These are phyloP conservation scores for Tinamus major DNA, from an alignment of 2,797 vertebrate genomes.

Conservation along the genomic window DNA sequence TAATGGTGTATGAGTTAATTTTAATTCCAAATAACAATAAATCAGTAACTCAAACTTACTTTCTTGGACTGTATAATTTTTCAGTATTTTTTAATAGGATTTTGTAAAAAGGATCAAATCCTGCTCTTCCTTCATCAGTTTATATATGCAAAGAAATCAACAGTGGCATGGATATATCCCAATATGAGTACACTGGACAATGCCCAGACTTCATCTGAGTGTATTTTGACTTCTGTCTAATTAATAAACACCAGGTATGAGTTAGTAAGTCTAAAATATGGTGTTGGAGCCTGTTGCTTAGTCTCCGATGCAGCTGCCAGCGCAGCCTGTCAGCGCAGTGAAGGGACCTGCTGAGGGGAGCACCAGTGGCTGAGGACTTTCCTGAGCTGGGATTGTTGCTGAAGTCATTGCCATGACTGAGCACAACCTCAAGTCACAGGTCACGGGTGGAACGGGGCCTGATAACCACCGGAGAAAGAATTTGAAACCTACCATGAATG, in stretches of 20 bases:
- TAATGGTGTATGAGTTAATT: conserved; percentile 3
- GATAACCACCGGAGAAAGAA: background rate
- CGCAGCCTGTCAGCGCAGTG: background rate
- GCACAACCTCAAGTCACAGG: background rate
- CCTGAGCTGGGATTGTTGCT: too few species aligned
- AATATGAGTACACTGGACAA: background rate
- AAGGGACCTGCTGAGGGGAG: background rate
- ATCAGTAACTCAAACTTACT: conserved; percentile 19
- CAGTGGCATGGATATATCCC: background rate
- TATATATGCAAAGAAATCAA: background rate
- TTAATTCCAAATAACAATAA: conserved; percentile 31
- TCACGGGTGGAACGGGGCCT: background rate
- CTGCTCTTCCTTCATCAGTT: background rate
- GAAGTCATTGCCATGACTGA: background rate
- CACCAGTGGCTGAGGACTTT: background rate
- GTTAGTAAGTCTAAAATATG: background rate
- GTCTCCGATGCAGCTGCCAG: too few species aligned
- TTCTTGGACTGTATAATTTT: background rate
- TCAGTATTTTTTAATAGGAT: background rate
- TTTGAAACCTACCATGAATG: background rate
- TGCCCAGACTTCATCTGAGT: background rate
- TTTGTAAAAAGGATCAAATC: background rate
- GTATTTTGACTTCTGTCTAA: background rate
- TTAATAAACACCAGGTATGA: background rate
- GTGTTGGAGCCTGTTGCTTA: background rate